These are phyloP conservation scores for Campoletis sonorensis DNA, from an alignment of 1,140 invertebrate species.

Conservation along the genomic window DNA sequence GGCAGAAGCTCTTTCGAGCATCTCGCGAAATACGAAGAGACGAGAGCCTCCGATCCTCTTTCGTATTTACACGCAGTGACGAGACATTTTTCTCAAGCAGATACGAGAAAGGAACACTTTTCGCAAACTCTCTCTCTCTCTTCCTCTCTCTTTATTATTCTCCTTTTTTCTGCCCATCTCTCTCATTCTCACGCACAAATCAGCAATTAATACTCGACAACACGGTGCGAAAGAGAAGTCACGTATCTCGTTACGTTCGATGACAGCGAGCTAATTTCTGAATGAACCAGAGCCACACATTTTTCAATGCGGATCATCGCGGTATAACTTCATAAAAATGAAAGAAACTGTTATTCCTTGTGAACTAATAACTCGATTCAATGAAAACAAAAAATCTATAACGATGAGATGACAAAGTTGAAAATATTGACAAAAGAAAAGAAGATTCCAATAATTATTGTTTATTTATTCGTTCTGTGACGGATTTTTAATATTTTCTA, in stretches of 20 bases:
- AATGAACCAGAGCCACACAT: too few relatives aligned
- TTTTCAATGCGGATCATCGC: too few relatives aligned
- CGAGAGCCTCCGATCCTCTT: background rate
- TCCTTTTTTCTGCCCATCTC: background rate
- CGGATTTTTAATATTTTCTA: too few relatives aligned
- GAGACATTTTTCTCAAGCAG: conserved; percentile 49
- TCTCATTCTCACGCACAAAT: background rate
- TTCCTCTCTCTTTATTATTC: background rate
- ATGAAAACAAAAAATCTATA: too few relatives aligned
- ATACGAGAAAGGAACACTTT: conserved; percentile 17
- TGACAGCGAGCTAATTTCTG: conserved; percentile 29
- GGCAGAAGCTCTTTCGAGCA: conserved; percentile 29
- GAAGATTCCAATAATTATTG: too few relatives aligned
- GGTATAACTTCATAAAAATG: too few relatives aligned
- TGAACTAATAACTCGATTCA: too few relatives aligned
- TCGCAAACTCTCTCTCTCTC: background rate
- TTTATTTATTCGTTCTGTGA: too few relatives aligned
- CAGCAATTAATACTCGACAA: conserved; percentile 7
- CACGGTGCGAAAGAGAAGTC: conserved; percentile 11
- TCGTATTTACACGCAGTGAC: conserved; percentile 56
- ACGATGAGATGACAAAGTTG: too few relatives aligned
- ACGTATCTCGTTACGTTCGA: conserved; percentile 28
- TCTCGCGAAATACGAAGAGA: background rate
- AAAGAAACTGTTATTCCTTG: too few relatives aligned
- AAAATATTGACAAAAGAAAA: too few relatives aligned